Base-by-base conservation (phyloP, 2,888 invertebrate species). In the Eupithecia vulgata region DNA sequence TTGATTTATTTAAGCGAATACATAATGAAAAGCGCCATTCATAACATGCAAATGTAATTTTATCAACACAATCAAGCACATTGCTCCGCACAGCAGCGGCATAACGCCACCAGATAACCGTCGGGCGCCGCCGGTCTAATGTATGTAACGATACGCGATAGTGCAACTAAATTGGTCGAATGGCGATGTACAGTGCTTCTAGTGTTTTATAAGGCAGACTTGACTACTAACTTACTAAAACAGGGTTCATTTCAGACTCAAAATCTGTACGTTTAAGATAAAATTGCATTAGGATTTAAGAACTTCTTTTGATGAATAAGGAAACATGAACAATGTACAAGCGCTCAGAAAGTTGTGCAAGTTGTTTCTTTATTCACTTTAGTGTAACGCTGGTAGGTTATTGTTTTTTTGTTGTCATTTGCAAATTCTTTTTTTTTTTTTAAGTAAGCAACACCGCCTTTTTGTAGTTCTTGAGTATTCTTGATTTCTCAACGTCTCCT, bases 71-170 rank as follows among this genome's bases (percentile, higher is more conserved):
- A 72, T 73, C 68, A 70, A 66, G 72, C 70, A 72, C 67, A 70
- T 70, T 67, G 72, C 70, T 70, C 72, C 68, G 57, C 66, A 45
- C 74, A 66, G 73, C 74, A 66, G 73, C 40, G 40, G 74, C 70
- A 75, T 72, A 75, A 70, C 70, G 67, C 75, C 75, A 75, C 68
- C 65, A 72, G 75, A 75, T 75, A 75, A 73, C 72, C 65, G 72
- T 45, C 62, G 69, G 70, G 70, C 75, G 75, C 75, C 68, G 65
- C 75, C 68, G 65, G 67, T 52, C 70, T 70, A 68, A 72, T 75
- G 68, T 75, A 70, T 70, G 69, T 72, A 72, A 72, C 75, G 72
- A 72, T 64, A 12, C 21, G 70, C 72, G 67, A 71, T 75, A 70
- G 72, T 68, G 57, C 40, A 64, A 68, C 65, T 70, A 70, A 70